Evolutionary conservation across 2,113 vertebrate species (phyloP).

Genomic region (Cryptomyrus ogoouensis): DNA sequence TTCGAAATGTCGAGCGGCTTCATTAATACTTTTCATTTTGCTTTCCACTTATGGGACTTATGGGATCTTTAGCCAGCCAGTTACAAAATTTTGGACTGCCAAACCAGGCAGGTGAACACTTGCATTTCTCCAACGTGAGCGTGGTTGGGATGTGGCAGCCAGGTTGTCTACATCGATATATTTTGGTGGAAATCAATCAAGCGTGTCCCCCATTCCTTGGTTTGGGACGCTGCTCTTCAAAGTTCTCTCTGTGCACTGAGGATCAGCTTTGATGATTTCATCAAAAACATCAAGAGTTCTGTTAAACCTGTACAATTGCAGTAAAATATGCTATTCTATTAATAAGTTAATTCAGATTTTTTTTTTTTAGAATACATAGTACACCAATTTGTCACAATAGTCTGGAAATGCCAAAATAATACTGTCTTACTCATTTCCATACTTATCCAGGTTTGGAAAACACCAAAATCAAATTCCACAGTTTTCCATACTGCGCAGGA

Average conservation of each 20-base stretch:
- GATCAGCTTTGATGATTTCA: neutral
- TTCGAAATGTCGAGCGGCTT: neutral
- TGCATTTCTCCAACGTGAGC: neutral
- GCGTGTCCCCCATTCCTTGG: neutral
- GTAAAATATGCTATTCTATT: neutral
- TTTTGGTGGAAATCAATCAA: neutral
- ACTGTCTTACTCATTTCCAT: neutral
- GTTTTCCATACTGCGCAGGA: neutral
- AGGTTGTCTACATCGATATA: neutral
- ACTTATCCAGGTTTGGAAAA: neutral
- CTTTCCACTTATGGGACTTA: neutral
- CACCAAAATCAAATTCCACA: neutral
- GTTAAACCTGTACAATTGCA: neutral
- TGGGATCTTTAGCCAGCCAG: neutral
- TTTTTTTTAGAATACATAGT: neutral
- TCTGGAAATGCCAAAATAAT: neutral
- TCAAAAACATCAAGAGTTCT: neutral
- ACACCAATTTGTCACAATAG: neutral
- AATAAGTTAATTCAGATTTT: neutral
- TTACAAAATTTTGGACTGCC: neutral
- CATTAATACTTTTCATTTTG: neutral
- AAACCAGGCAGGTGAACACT: neutral
- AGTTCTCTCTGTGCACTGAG: neutral
- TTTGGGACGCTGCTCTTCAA: neutral
- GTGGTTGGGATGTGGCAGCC: neutral